phyloP scores from a whole-genome alignment of 2,888 invertebrate genomes.

The Melanophora roralis region DNA sequence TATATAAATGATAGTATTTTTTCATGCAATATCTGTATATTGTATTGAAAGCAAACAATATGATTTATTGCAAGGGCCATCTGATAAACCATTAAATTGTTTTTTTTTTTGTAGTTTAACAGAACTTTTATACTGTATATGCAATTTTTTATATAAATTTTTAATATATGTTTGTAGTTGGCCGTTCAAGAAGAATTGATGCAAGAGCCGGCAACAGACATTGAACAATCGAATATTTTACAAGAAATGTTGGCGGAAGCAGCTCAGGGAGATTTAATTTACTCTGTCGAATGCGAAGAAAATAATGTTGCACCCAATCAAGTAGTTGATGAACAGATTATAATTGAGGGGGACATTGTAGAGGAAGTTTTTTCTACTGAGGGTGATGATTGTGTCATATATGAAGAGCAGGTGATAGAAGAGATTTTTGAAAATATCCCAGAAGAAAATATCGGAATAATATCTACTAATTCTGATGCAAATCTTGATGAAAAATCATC shows the following conservation, averaged over 20 bases:
- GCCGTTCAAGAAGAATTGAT: conserved; percentile 63
- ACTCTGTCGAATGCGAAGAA: conserved; percentile 61
- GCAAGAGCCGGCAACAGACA: conserved; percentile 31
- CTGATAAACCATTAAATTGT: conserved; percentile 69
- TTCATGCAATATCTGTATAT: neutral
- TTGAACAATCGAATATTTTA: conserved; percentile 68
- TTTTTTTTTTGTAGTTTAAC: conserved; percentile 14
- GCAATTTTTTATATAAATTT: neutral
- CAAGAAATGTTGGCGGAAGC: conserved; percentile 71
- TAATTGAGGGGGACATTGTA: too few species aligned
- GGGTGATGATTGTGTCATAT: conserved; percentile 63
- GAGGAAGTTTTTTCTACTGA: conserved; percentile 56
- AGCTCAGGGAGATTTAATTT: conserved; percentile 68
- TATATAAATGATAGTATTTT: conserved; percentile 75
- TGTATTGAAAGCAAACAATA: conserved; percentile 1
- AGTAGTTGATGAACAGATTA: too few species aligned
- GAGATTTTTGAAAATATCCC: conserved; percentile 63
- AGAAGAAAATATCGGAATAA: conserved; percentile 70
- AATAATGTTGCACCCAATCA: conserved; percentile 51
- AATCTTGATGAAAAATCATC: conserved; percentile 75
- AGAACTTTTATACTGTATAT: too few species aligned
- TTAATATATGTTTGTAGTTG: conserved; percentile 63
- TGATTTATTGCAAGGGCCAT: conserved; percentile 78
- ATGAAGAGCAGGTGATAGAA: conserved; percentile 63
- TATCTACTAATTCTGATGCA: conserved; percentile 58